A percentile compares a stretch with the other conserved stretches of the same genome.
phyloP scores from a whole-genome alignment of 2,888 invertebrate species.

The Megastigmus dorsalis region DNA sequence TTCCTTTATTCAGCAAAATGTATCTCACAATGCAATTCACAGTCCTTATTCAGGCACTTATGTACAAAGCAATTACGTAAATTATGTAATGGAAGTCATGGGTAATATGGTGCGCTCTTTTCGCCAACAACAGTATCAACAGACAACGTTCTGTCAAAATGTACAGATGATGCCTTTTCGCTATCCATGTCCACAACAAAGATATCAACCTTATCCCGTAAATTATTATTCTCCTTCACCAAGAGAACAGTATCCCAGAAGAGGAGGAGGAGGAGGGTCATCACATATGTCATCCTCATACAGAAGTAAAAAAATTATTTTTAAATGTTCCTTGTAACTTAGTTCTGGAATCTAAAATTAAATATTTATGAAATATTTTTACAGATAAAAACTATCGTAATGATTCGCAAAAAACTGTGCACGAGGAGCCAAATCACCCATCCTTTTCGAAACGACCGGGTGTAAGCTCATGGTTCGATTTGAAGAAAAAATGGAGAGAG shows the following conservation, averaged over 20 bases:
- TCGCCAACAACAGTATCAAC: constrained; percentile 52
- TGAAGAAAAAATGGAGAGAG: constrained; percentile 69
- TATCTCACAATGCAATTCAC: constrained; percentile 49
- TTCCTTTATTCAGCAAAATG: constrained; percentile 50
- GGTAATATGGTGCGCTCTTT: constrained; percentile 51
- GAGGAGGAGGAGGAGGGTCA: constrained; percentile 12
- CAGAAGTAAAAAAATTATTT: constrained; percentile 11
- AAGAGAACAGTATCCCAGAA: constrained; percentile 39
- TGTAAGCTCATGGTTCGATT: constrained; percentile 66
- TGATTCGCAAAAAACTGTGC: background rate
- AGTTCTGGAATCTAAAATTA: background rate
- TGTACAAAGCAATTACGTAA: constrained; percentile 48
- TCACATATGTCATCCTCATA: background rate
- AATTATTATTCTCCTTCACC: constrained; percentile 15
- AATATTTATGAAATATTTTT: background rate
- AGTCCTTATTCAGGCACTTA: constrained; percentile 39
- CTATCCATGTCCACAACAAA: constrained; percentile 3
- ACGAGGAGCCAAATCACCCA: constrained; percentile 47
- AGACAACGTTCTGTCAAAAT: constrained; percentile 51
- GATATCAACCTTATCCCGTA: constrained; percentile 34
- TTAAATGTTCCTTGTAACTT: too few relatives aligned
- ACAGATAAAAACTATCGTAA: constrained; percentile 21
- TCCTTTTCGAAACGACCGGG: constrained; percentile 63
- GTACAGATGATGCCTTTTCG: constrained; percentile 33
- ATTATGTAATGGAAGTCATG: constrained; percentile 54